Conservation (phyloP, 2,797 vertebrate genomes). For the Syncerus caffer region DNA sequence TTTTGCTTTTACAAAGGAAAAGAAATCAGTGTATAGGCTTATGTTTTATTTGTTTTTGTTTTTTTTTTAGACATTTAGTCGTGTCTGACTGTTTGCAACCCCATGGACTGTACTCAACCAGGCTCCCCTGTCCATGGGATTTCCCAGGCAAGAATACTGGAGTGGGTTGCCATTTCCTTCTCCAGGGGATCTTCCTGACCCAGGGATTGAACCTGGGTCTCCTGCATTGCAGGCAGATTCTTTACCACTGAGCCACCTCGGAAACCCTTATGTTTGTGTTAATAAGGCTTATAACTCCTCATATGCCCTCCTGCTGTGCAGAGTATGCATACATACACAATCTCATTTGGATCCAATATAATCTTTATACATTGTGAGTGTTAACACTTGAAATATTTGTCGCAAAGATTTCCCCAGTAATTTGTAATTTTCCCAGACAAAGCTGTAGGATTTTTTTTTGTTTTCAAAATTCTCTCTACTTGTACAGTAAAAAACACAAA, state of each 20-base stretch:
- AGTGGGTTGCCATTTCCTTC: background rate
- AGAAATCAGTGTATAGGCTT: background rate
- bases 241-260: background rate
- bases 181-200: background rate
- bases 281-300: fast-evolving
- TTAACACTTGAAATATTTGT: background rate
- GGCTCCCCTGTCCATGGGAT: background rate
- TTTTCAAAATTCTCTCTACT: background rate
- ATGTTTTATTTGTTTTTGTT: background rate
- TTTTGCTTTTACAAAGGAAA: background rate
- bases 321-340: fast-evolving
- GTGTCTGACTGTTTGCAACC: background rate
- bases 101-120: background rate
- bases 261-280: background rate
- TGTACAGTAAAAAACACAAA: background rate
- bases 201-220: background rate
- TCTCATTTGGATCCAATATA: background rate
- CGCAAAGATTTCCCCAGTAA: background rate
- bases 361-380: fast-evolving
- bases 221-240: background rate
- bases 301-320: fast-evolving
- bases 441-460: background rate
- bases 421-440: background rate
- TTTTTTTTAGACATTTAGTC: background rate
- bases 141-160: background rate